phyloP scores from a whole-genome alignment of 2,888 invertebrate species.

The Esperia sulphurella region DNA sequence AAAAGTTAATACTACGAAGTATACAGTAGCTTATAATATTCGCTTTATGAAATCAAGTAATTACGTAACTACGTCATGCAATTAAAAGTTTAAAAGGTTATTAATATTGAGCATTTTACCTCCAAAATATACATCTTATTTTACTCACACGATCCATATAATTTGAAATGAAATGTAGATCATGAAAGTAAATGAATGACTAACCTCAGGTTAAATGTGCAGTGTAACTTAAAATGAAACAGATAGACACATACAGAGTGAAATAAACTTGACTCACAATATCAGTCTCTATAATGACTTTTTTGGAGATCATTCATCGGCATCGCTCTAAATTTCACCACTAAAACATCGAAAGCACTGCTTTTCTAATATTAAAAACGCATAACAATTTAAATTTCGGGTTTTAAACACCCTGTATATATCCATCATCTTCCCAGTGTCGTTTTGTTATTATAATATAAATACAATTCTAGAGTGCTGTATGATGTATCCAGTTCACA shows the following conservation, averaged over 20 bases:
- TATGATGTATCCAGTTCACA: not conserved
- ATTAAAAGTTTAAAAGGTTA: constrained; percentile 68
- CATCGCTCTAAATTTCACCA: constrained; percentile 20
- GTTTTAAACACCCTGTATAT: constrained; percentile 23
- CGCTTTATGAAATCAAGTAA: constrained; percentile 19
- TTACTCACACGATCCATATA: constrained; percentile 26
- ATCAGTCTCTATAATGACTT: constrained; percentile 13
- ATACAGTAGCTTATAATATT: constrained; percentile 32
- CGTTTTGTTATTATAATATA: not conserved
- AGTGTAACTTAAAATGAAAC: constrained; percentile 25
- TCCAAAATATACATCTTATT: constrained; percentile 22
- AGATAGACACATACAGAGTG: constrained; percentile 21
- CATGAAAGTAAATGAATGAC: constrained; percentile 17
- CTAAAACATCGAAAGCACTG: constrained; percentile 34
- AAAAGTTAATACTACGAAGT: constrained; percentile 26
- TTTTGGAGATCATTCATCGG: constrained; percentile 14
- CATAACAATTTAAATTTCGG: constrained; percentile 11
- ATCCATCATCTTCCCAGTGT: constrained; percentile 8
- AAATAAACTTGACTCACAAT: constrained; percentile 16
- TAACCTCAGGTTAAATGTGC: constrained; percentile 24
- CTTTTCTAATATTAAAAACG: constrained; percentile 24
- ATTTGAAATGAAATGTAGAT: constrained; percentile 1
- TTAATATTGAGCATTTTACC: constrained; percentile 48
- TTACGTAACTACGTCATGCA: constrained; percentile 51
- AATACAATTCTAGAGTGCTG: not conserved